These are phyloP conservation scores for Pogonophryne albipinna DNA, from an alignment of 2,797 vertebrate genomes.

Conservation along the genomic window DNA sequence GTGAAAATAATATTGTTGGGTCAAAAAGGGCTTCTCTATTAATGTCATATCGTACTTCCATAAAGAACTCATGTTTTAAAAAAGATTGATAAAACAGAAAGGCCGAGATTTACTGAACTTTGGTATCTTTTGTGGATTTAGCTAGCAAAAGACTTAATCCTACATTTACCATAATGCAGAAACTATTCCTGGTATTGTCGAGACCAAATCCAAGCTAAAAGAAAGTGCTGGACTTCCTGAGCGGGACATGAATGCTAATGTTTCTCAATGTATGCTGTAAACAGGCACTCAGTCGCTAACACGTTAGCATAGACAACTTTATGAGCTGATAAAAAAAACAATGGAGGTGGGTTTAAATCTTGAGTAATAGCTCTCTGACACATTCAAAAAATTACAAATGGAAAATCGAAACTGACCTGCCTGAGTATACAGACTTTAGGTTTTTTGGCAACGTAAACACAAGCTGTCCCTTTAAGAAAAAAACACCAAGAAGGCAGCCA, in stretches of 20 bases:
- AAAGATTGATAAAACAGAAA: not conserved
- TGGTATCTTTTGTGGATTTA: not conserved
- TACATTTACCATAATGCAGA: conserved; percentile 2
- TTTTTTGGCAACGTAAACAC: not conserved
- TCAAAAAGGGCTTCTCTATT: too few relatives aligned
- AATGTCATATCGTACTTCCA: not conserved
- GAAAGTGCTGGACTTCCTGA: not conserved
- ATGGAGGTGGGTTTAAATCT: not conserved
- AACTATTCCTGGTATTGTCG: not conserved
- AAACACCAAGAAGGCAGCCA: not conserved
- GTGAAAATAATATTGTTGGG: not conserved
- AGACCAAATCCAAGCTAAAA: not conserved
- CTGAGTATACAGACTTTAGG: not conserved
- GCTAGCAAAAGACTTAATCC: not conserved
- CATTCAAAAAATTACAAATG: not conserved
- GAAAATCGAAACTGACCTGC: not conserved
- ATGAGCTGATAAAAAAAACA: not conserved
- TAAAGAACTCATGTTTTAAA: not conserved
- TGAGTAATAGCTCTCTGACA: not conserved
- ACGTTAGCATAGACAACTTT: not conserved
- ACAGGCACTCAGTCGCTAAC: not conserved
- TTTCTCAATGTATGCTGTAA: not conserved
- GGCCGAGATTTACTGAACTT: not conserved
- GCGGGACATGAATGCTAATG: not conserved
- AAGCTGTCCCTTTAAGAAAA: conserved; percentile 1